Percentiles rank a stretch among this genome's conserved stretches.
Evolutionary conservation across 2,113 vertebrate genomes (phyloP).

Genomic region (Ameiurus melas): DNA sequence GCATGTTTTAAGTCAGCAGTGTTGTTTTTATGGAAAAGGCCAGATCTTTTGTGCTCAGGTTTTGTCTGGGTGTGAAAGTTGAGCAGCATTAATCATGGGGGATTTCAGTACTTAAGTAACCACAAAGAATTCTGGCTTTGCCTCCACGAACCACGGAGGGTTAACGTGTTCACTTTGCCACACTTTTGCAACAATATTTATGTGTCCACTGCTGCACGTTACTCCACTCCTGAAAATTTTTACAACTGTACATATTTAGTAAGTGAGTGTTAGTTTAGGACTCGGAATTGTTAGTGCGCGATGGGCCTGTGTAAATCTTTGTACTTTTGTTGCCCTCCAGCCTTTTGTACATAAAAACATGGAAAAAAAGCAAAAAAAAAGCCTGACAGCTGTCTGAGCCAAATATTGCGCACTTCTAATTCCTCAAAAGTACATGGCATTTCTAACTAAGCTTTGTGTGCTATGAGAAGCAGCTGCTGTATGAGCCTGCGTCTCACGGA

Average conservation of each 20-base stretch:
- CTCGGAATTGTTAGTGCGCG: not conserved
- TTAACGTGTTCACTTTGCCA: not conserved
- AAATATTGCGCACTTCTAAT: not conserved
- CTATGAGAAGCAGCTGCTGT: not conserved
- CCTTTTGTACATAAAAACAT: not conserved
- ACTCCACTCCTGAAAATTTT: not conserved
- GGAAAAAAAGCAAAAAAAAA: no score
- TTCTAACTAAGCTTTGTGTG: not conserved
- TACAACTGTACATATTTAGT: not conserved
- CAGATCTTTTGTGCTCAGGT: constrained; percentile 12
- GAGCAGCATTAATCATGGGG: constrained; percentile 55
- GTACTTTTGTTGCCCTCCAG: not conserved
- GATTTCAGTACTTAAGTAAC: constrained; percentile 58
- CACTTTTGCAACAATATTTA: constrained; percentile 22
- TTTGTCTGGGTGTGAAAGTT: constrained; percentile 54
- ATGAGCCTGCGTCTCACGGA: not conserved
- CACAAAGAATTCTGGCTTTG: constrained; percentile 19
- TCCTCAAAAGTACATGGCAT: constrained; percentile 19
- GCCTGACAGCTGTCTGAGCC: not conserved
- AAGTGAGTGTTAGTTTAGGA: not conserved
- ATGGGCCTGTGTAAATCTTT: not conserved
- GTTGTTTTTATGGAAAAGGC: constrained; percentile 23
- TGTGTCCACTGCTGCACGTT: not conserved
- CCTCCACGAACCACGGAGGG: not conserved
- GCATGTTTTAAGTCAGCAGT: not conserved